These are phyloP conservation scores for Pinna nobilis DNA, from an alignment of 1,140 invertebrate genomes.

Conservation along the genomic window DNA sequence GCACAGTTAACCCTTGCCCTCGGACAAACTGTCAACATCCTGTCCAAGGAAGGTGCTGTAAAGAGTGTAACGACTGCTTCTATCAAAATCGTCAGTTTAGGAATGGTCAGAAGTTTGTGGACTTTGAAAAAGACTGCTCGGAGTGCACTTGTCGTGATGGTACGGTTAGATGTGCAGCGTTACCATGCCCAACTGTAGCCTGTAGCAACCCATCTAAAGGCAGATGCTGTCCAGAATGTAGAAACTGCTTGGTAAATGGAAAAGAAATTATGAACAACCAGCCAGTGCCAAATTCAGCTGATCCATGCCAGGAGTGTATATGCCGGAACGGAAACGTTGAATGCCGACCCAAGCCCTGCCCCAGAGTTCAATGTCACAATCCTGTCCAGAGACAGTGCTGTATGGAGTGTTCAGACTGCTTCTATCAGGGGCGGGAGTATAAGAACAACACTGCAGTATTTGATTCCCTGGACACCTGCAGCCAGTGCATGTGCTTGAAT, in stretches of 20 bases:
- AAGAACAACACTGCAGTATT: constrained; percentile 52
- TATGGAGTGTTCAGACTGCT: constrained; percentile 57
- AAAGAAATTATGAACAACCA: constrained; percentile 38
- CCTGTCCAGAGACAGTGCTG: constrained; percentile 61
- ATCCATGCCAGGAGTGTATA: constrained; percentile 56
- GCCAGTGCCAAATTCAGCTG: constrained; percentile 25
- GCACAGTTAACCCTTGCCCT: constrained; percentile 48
- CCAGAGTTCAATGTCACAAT: constrained; percentile 48
- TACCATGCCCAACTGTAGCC: constrained; percentile 33
- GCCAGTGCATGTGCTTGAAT: constrained; percentile 50
- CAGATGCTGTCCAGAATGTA: constrained; percentile 61
- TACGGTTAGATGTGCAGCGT: constrained; percentile 37
- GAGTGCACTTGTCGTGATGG: constrained; percentile 55
- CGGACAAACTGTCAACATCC: constrained; percentile 50
- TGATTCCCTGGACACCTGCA: constrained; percentile 53
- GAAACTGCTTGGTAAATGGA: constrained; percentile 48
- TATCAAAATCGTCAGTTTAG: constrained; percentile 34
- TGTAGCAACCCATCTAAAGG: constrained; percentile 48
- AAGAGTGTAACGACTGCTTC: constrained; percentile 44
- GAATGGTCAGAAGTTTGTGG: constrained; percentile 43
- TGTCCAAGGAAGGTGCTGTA: constrained; percentile 49
- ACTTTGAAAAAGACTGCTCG: constrained; percentile 46
- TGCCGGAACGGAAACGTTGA: constrained; percentile 57
- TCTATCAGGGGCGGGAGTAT: constrained; percentile 44
- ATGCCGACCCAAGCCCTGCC: constrained; percentile 53